phyloP scores from a whole-genome alignment of 2,113 vertebrate genomes.

The Tringa solitaria region DNA sequence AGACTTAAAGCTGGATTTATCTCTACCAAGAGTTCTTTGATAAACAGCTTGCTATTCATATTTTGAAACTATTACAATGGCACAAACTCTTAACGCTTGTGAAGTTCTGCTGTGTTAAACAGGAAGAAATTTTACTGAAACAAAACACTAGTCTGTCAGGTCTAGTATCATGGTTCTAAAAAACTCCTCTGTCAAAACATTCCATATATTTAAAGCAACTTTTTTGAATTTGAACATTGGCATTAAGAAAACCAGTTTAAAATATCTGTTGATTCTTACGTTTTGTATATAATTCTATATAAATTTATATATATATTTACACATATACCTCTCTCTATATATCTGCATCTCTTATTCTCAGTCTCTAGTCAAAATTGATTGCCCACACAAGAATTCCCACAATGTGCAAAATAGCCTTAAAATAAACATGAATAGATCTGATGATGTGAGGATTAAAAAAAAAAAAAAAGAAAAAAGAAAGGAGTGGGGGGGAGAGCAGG shows the following conservation, averaged over 20 bases:
- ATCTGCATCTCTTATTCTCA: background rate
- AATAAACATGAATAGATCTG: background rate
- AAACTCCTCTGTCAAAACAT: background rate
- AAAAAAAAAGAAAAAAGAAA: background rate
- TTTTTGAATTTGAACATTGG: background rate
- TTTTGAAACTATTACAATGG: background rate
- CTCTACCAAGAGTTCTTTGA: background rate
- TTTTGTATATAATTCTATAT: background rate
- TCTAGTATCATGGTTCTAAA: background rate
- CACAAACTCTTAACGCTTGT: background rate
- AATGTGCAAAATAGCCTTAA: background rate
- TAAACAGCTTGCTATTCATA: background rate
- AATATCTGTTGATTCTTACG: background rate
- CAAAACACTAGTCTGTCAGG: background rate
- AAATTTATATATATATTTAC: background rate
- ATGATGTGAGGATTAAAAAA: background rate
- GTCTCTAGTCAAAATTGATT: background rate
- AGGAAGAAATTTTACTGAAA: background rate
- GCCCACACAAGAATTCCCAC: background rate
- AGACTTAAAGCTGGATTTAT: background rate
- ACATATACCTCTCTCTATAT: too few relatives aligned
- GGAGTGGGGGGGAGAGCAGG: accelerated
- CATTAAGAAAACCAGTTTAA: background rate
- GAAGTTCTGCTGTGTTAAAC: background rate
- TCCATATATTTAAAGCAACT: background rate